Evolutionary conservation across 2,888 invertebrate genomes (phyloP), one percentile per base, ranked within the genome.

Genomic region (Troilus luridus): DNA sequence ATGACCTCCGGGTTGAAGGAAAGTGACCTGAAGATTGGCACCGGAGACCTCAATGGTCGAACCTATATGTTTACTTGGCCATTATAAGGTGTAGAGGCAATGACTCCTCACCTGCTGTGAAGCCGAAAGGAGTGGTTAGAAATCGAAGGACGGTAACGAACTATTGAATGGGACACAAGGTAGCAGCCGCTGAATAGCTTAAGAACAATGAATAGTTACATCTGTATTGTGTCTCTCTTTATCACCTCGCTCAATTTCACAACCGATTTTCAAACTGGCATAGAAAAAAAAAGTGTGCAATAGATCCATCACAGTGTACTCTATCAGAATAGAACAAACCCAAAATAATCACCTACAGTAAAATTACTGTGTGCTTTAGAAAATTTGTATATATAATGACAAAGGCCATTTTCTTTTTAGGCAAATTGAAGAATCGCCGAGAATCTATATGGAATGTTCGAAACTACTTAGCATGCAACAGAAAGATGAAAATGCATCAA

Each of bases 161-260:
- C 85, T 85, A 77, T 77, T 77, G 17, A 77, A 77, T 77, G 27
- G 72, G 72, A 41, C 85, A 85, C 85, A 85, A 85, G 85, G 54
- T 85, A 56, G n/a, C 1, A 21, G 5, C n/a, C 12, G 21, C n/a
- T 85, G n/a, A 85, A 85, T 85, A 85, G 85, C 56, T 8, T 77
- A 56, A 85, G 56, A 54, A 56, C 56, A 85, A 85, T 85, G 85
- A 85, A 58, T 85, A 58, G 85, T 85, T 85, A 85, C 85, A 58
- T 56, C 11, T 85, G 56, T 85, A 85, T 58, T 85, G 85, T 85
- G 56, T 14, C 85, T 85, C 14, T 77, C 72, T 77, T 41, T 77
- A 77, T 77, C 27, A 8, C 19, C 27, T 77, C 72, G 41, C 2
- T 41, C 72, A 41, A 41, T 77, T 77, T 77, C 72, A 77, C 72